phyloP scores from a whole-genome alignment of 2,888 invertebrate species.

The Chrysolina haemoptera region DNA sequence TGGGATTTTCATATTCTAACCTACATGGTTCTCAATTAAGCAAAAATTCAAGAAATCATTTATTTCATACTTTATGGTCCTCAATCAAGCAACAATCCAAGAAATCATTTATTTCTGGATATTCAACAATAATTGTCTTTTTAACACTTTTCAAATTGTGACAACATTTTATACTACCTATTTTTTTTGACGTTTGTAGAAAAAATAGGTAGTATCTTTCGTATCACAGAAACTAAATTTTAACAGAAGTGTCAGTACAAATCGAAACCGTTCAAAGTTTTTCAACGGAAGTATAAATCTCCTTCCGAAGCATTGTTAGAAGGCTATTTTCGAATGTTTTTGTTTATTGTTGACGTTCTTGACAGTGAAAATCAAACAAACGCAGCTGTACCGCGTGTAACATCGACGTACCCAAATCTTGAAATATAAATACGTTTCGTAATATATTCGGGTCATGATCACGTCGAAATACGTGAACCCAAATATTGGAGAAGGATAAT shows the following conservation, averaged over 20 bases:
- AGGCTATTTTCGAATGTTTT: neutral
- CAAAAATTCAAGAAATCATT: too few species aligned
- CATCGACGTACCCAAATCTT: constrained; percentile 11
- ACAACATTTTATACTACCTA: too few species aligned
- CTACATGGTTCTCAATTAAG: too few species aligned
- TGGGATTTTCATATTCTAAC: too few species aligned
- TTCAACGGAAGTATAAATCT: neutral
- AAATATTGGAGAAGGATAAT: constrained; percentile 15
- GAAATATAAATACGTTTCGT: constrained; percentile 26
- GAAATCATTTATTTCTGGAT: too few species aligned
- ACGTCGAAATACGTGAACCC: constrained; percentile 12
- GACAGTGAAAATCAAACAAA: constrained; percentile 28
- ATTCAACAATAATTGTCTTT: too few species aligned
- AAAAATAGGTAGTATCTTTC: too few species aligned
- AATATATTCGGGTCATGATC: constrained; percentile 34
- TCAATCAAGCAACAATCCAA: too few species aligned
- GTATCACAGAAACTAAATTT: neutral
- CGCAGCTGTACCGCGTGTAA: constrained; percentile 22
- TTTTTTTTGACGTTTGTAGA: too few species aligned
- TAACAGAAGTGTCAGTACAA: neutral
- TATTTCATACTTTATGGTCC: too few species aligned
- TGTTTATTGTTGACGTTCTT: constrained; percentile 23
- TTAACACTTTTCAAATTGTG: too few species aligned
- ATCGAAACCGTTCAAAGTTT: neutral
- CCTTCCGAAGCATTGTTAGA: neutral